Evolutionary conservation across 2,888 invertebrate genomes (phyloP).

Genomic region (Apotomis betuletana): DNA sequence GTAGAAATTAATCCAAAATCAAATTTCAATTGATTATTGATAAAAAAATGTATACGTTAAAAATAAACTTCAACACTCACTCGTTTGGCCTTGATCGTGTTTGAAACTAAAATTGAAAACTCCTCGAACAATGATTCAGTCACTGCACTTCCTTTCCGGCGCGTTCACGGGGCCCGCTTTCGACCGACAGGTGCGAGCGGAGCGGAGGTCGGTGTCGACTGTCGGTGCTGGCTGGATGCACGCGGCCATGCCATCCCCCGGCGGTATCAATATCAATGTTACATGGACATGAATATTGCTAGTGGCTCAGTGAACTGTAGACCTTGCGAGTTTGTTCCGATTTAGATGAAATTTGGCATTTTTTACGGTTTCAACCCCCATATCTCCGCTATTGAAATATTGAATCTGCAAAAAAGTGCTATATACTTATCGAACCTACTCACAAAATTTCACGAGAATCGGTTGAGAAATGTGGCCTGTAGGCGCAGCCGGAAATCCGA

Average conservation of each 20-base stretch:
- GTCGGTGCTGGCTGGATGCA: conserved; percentile 21
- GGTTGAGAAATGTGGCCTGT: too few species aligned
- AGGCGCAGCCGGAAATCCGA: too few species aligned
- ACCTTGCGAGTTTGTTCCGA: too few species aligned
- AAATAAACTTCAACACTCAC: conserved; percentile 27
- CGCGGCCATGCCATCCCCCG: conserved; percentile 13
- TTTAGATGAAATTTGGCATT: too few species aligned
- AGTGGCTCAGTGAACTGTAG: too few species aligned
- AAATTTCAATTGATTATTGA: neutral
- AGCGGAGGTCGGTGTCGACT: conserved; percentile 38
- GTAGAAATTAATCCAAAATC: too few species aligned
- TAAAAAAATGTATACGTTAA: neutral
- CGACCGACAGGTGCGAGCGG: conserved; percentile 41
- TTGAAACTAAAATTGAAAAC: conserved; percentile 52
- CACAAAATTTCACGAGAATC: too few species aligned
- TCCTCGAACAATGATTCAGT: conserved; percentile 55
- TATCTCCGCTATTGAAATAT: too few species aligned
- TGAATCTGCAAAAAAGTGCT: too few species aligned
- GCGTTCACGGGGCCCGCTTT: conserved; percentile 45
- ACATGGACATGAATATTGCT: neutral
- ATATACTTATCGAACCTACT: too few species aligned
- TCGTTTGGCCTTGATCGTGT: conserved; percentile 46
- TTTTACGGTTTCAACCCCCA: too few species aligned
- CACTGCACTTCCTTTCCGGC: conserved; percentile 75
- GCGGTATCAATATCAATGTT: neutral